phyloP scores from a whole-genome alignment of 2,888 invertebrate species.

The Bugula neritina region DNA sequence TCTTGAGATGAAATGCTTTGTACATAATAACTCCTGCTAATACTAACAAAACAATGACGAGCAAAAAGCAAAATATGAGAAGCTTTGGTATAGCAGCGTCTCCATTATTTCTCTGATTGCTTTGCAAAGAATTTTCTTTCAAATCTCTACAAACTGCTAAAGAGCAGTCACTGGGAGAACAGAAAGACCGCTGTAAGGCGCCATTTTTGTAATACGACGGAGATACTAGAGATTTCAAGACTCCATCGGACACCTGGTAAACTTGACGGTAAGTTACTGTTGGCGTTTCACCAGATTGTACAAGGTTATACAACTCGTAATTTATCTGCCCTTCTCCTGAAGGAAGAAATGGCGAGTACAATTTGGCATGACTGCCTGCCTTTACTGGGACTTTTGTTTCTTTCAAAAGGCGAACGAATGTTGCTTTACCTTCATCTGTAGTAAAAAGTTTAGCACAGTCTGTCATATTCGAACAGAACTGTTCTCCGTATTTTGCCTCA shows the following conservation, averaged over 20 bases:
- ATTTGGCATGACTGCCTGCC: not conserved
- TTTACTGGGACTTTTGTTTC: slow-evolving; percentile 1
- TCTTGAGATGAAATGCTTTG: too few species aligned
- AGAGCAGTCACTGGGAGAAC: too few species aligned
- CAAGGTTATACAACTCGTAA: slow-evolving; percentile 19
- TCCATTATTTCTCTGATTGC: too few species aligned
- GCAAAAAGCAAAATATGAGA: too few species aligned
- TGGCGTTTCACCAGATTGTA: too few species aligned
- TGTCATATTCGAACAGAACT: not conserved
- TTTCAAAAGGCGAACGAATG: not conserved
- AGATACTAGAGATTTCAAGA: too few species aligned
- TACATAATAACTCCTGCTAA: too few species aligned
- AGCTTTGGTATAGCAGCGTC: too few species aligned
- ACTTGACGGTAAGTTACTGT: not conserved
- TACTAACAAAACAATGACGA: too few species aligned
- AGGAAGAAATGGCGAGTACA: not conserved
- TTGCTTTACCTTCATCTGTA: not conserved
- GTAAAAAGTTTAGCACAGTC: not conserved
- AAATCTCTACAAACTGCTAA: too few species aligned
- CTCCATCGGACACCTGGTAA: slow-evolving; percentile 5
- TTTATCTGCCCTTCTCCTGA: slow-evolving; percentile 10
- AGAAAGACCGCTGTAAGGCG: too few species aligned
- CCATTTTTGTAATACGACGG: slow-evolving; percentile 10
- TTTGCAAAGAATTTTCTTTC: too few species aligned
- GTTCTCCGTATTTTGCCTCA: not conserved